Conservation (phyloP, 2,113 vertebrate genomes). For the Heterocephalus glaber region DNA sequence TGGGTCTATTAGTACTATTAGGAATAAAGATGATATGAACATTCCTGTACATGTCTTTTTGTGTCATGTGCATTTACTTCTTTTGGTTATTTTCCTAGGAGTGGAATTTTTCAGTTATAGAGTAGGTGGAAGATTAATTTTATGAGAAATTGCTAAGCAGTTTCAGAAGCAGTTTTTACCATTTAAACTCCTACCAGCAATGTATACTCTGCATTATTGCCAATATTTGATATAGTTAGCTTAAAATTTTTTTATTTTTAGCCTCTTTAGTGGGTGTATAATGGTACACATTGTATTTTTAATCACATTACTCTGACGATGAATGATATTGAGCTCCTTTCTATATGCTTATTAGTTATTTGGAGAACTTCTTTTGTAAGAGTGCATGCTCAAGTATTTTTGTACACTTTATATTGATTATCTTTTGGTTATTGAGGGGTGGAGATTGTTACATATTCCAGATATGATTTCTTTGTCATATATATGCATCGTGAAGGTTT, state of each 20-base stretch:
- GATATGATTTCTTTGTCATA: background rate
- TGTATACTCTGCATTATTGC: background rate
- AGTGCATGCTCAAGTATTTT: background rate
- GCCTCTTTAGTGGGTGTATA: background rate
- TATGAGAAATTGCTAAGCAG: background rate
- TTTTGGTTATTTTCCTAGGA: background rate
- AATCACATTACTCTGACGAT: background rate
- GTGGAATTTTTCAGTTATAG: background rate
- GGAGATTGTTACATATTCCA: background rate
- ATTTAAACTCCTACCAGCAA: slow-evolving; percentile 1
- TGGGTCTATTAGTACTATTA: background rate
- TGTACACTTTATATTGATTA: background rate
- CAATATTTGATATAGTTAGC: background rate
- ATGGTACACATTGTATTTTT: background rate
- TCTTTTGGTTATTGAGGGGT: background rate
- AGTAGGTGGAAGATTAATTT: background rate
- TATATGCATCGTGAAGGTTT: background rate
- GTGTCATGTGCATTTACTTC: background rate
- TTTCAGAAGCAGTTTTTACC: background rate
- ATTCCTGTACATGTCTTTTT: background rate
- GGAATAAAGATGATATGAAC: background rate
- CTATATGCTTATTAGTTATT: background rate
- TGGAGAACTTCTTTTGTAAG: background rate
- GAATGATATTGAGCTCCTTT: background rate
- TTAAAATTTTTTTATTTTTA: background rate